Evolutionary conservation across 2,888 invertebrate genomes (phyloP), one percentile per base, ranked within the genome.

Genomic region (Scaptomyza reducta): DNA sequence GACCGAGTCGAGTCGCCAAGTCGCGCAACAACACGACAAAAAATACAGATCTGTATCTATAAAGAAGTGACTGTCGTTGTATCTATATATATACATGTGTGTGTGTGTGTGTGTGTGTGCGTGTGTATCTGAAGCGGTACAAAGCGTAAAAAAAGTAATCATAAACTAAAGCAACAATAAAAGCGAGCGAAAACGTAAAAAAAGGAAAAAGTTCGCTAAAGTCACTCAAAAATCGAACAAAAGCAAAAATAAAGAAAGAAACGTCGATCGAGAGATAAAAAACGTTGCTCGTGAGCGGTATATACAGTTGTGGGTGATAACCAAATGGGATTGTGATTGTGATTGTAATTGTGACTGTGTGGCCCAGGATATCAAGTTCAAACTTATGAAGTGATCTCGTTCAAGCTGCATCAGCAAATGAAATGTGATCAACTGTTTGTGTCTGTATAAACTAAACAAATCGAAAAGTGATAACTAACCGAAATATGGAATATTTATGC

Each of bases 401-500:
- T 11, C 0, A n/a, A 35, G 45, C 40, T 47, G 51, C n/a, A 38
- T 53, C 57, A 54, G 58, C 54, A 50, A 40, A 33, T 33, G 62
- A 51, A 70, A 59, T 70, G 64, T 61, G 65, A 70, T 49, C 27
- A 27, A 44, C n/a, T 35, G 41, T 45, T 41, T n/a, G 47, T 18
- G n/a, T 10, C 16, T 7, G 9, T 1, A 33, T 1, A 33, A 33
- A 40, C 25, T 31, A 14, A 27, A 60, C 13, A 7, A 16, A 46
- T 22, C 50, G 14, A 14, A 61, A 6, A 44, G n/a, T 33, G 13
- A 18, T 56, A 56, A 29, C 22, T 27, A 22, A 54, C 38, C 16
- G 33, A 14, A 14, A 9, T 61, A 91, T 91, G 91, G 91, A 91
- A 74, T 91, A 89, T 80, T 79, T 91, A 50, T 84, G 89, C 77